Evolutionary conservation across 92 coral and sea anemone species (phyloP).

Genomic region (Pocillopora meandrina): DNA sequence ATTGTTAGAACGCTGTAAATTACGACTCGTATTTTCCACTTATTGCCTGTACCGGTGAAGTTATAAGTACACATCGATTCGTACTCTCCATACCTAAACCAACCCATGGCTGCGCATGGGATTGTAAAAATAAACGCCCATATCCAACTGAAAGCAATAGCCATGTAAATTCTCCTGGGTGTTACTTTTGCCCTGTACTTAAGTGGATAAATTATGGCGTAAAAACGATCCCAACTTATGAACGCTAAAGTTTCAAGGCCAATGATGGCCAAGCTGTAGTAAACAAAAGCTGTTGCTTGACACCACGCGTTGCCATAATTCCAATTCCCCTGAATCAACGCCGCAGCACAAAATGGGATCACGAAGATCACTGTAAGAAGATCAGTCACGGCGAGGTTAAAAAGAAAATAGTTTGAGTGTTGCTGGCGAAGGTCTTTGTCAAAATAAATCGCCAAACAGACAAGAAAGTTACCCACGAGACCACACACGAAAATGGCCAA

Average conservation of each 20-base stretch:
- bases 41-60: constrained; percentile 64
- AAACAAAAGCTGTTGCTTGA: constrained; percentile 46
- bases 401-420: constrained; percentile 52
- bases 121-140: constrained; percentile 63
- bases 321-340: constrained; percentile 57
- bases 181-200: constrained; percentile 50
- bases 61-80: constrained; percentile 67
- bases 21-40: constrained; percentile 64
- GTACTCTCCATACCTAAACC: constrained; percentile 60
- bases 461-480: constrained; percentile 51
- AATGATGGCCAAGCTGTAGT: constrained; percentile 65
- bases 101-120: constrained; percentile 60
- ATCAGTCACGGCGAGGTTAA: constrained; percentile 64
- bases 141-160: constrained; percentile 42
- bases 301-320: constrained; percentile 48
- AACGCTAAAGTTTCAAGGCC: constrained; percentile 65
- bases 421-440: constrained; percentile 64
- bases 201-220: constrained; percentile 62
- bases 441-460: constrained; percentile 64
- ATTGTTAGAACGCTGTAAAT: constrained; percentile 55
- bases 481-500: constrained; percentile 46
- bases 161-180: constrained; percentile 14
- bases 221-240: constrained; percentile 66
- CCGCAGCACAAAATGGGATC: constrained; percentile 56
- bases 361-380: constrained; percentile 50